Percentiles rank a stretch among this genome's conserved stretches.
Evolutionary conservation across 2,113 vertebrate genomes (phyloP).

Genomic region (Notarius quadriscutis): DNA sequence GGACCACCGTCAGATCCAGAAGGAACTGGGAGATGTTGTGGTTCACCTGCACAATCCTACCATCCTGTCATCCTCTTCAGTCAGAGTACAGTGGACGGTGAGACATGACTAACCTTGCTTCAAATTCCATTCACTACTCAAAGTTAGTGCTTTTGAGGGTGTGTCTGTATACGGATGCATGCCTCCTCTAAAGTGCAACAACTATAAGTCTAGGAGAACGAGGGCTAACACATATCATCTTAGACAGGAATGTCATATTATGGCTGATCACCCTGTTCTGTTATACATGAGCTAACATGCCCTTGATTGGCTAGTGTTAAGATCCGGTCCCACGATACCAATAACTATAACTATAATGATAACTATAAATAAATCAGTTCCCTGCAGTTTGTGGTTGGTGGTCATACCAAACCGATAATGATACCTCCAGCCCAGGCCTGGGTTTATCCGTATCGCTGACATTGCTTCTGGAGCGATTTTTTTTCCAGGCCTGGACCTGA

Average conservation of each 20-base stretch:
- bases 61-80: conserved; percentile 93
- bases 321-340: too few species aligned
- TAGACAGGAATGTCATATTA: not conserved
- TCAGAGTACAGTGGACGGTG: conserved; percentile 97
- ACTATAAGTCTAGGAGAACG: not conserved
- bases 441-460: too few species aligned
- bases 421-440: too few species aligned
- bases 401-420: too few species aligned
- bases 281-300: not conserved
- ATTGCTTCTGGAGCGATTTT: too few species aligned
- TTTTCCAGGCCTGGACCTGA: too few species aligned
- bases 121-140: too few species aligned
- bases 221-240: not conserved
- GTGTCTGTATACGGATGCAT: not conserved
- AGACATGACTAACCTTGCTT: conserved; percentile 56
- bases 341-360: too few species aligned
- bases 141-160: not conserved
- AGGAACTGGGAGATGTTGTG: conserved; percentile 89
- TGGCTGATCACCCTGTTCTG: not conserved
- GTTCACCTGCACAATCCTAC: conserved; percentile 96
- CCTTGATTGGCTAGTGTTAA: not conserved
- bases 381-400: too few species aligned
- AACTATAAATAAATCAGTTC: too few species aligned
- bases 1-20: conserved; percentile 96
- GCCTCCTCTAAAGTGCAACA: not conserved